Percentiles rank a stretch among this genome's conserved stretches.
phyloP scores from a whole-genome alignment of 2,797 vertebrate genomes.

The Numenius phaeopus region DNA sequence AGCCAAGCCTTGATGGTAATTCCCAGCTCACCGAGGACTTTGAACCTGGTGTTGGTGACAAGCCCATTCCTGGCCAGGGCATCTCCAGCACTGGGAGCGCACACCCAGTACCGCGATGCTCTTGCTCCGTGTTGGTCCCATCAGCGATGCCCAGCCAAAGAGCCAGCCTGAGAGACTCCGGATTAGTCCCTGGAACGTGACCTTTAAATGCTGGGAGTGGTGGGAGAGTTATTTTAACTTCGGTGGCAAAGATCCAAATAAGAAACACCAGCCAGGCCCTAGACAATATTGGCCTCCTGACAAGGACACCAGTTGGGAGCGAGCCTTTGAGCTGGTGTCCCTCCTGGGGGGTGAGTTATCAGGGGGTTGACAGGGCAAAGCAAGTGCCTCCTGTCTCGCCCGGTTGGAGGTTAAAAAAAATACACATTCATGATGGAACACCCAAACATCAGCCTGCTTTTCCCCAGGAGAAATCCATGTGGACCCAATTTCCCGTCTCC shows the following conservation, averaged over 20 bases:
- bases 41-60: not conserved
- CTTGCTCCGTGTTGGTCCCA: fast-evolving
- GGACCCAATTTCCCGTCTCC: not conserved
- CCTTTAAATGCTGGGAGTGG: constrained; percentile 59
- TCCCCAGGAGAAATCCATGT: not conserved
- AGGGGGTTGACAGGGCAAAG: fast-evolving
- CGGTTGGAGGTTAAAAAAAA: not conserved
- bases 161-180: not conserved
- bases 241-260: not conserved
- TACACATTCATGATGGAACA: not conserved
- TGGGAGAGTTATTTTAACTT: constrained; percentile 46
- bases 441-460: too few relatives aligned
- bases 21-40: fast-evolving
- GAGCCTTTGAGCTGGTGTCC: not conserved
- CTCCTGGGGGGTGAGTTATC: not conserved
- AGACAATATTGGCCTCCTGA: constrained; percentile 44
- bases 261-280: constrained; percentile 32
- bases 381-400: not conserved
- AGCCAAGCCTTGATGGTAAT: not conserved
- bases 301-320: not conserved
- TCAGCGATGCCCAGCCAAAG: not conserved
- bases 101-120: fast-evolving
- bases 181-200: constrained; percentile 41
- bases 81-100: not conserved
- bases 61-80: fast-evolving